These are phyloP conservation scores for Crocodylus rhombifer DNA, from an alignment of 2,797 vertebrate genomes.

Conservation along the genomic window DNA sequence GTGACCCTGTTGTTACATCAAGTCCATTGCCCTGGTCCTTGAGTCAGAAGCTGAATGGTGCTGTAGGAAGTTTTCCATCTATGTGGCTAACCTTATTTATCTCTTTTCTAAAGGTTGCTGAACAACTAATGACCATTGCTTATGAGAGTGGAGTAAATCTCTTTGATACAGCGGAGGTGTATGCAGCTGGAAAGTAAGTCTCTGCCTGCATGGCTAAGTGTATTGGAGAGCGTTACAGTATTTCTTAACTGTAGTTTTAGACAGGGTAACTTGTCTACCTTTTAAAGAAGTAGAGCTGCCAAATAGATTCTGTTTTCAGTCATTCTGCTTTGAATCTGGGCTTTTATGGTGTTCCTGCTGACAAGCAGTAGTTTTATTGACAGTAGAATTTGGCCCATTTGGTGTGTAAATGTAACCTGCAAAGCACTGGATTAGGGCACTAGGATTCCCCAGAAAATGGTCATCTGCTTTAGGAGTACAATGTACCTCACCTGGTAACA, in stretches of 20 bases:
- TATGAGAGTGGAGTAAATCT: constrained; percentile 94
- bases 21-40: background rate
- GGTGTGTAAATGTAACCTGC: background rate
- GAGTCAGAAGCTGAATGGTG: background rate
- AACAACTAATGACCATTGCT: constrained; percentile 94
- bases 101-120: constrained; percentile 85
- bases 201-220: background rate
- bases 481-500: background rate
- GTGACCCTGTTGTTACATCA: background rate
- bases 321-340: background rate
- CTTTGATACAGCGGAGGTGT: constrained; percentile 95
- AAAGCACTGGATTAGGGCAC: background rate
- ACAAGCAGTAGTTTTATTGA: background rate
- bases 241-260: too few species aligned
- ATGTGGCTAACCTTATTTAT: background rate
- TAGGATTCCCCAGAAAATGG: background rate
- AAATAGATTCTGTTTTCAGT: background rate
- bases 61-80: background rate
- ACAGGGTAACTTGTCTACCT: background rate
- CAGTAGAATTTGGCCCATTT: background rate
- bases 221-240: background rate
- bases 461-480: background rate
- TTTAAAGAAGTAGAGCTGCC: background rate
- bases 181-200: constrained; percentile 82
- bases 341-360: too few species aligned